Percentiles rank a stretch among this genome's conserved stretches.
Evolutionary conservation across 2,888 invertebrate species (phyloP).

Genomic region (Melieria picta): DNA sequence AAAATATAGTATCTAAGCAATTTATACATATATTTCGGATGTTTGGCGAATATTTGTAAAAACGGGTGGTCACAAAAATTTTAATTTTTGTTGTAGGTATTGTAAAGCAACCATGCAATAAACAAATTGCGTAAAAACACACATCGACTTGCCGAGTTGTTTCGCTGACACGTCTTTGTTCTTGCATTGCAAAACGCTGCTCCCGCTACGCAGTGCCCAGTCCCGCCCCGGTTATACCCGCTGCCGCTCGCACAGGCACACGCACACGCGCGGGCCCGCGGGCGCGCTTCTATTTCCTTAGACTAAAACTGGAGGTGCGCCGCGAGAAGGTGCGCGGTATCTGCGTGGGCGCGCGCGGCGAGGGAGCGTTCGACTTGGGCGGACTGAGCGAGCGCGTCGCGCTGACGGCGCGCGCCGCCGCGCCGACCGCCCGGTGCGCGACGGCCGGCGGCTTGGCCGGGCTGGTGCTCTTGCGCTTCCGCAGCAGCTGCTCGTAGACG

Average conservation of each 20-base stretch:
- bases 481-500: constrained; percentile 24
- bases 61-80: constrained; percentile 39
- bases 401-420: neutral
- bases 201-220: neutral
- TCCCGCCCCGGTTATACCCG: neutral
- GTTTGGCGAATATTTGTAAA: constrained; percentile 41
- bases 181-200: neutral
- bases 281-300: constrained; percentile 13
- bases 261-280: neutral
- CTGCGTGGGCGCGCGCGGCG: constrained; percentile 20
- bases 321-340: constrained; percentile 33
- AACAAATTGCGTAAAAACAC: constrained; percentile 49
- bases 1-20: constrained; percentile 41
- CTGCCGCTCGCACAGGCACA: neutral
- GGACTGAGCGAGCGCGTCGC: constrained; percentile 27
- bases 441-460: constrained; percentile 13
- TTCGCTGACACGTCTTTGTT: neutral
- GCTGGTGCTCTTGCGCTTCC: constrained; percentile 11
- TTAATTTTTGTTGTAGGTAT: constrained; percentile 41
- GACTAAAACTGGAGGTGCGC: constrained; percentile 15
- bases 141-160: constrained; percentile 12
- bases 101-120: constrained; percentile 48
- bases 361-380: neutral
- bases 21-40: constrained; percentile 35
- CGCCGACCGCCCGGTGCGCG: neutral